Percentiles rank a stretch among this genome's conserved stretches.
These are phyloP conservation scores for Micromesistius poutassou DNA, from an alignment of 2,797 vertebrate genomes.

Conservation along the genomic window DNA sequence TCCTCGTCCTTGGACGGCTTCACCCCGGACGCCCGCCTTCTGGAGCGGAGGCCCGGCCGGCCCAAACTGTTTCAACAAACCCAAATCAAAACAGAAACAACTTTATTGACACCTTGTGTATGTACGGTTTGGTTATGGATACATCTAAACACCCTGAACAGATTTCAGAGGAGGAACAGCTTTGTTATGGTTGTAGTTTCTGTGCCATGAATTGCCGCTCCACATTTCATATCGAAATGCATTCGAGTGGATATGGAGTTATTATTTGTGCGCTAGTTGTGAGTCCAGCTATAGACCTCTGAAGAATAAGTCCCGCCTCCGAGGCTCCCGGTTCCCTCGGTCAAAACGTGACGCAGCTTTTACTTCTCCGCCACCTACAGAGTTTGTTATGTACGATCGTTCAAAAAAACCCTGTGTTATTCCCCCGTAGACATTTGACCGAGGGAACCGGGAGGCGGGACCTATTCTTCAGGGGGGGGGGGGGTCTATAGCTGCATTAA, in stretches of 20 bases:
- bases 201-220: background rate
- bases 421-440: no score
- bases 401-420: no score
- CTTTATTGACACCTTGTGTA: background rate
- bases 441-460: no score
- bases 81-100: background rate
- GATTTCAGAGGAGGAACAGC: background rate
- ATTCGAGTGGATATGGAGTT: background rate
- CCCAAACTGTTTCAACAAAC: background rate
- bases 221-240: background rate
- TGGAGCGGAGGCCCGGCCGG: constrained; percentile 28
- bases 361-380: no score
- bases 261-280: background rate
- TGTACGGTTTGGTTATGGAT: background rate
- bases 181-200: background rate
- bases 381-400: no score
- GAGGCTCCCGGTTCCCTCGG: no score
- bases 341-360: no score
- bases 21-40: constrained; percentile 8
- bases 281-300: background rate
- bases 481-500: constrained; percentile 2
- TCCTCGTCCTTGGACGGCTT: background rate
- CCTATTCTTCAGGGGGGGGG: no score
- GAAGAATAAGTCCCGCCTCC: no score
- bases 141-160: background rate